Conservation (phyloP, 2,113 vertebrate genomes). For the Strigops habroptila region DNA sequence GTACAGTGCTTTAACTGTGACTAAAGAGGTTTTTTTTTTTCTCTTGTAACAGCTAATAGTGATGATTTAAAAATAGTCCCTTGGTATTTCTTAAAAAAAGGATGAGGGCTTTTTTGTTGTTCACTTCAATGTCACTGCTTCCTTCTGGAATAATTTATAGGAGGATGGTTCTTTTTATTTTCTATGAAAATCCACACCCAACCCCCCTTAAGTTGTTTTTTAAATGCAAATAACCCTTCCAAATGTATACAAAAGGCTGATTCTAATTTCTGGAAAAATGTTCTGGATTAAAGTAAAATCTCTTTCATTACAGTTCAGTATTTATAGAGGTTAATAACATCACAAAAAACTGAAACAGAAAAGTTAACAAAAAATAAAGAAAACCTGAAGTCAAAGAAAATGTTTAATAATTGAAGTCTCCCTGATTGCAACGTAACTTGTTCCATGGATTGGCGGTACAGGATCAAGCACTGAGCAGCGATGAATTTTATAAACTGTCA, state of each 20-base stretch:
- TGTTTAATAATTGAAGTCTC: background rate
- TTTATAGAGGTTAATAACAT: background rate
- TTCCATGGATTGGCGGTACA: background rate
- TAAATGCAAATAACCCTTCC: background rate
- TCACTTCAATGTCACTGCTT: background rate
- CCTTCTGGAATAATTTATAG: background rate
- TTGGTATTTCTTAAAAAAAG: background rate
- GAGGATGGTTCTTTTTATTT: background rate
- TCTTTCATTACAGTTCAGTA: background rate
- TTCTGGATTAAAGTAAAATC: background rate
- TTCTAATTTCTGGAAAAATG: background rate
- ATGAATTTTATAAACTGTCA: background rate
- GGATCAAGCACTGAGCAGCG: background rate
- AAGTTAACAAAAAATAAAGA: background rate
- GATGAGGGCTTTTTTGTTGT: background rate
- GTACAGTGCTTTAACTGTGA: background rate
- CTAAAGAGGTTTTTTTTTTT: background rate
- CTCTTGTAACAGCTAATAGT: background rate
- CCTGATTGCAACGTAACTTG: background rate
- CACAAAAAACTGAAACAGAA: background rate
- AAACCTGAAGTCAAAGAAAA: background rate
- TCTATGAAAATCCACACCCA: background rate
- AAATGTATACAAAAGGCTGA: background rate
- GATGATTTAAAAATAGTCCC: background rate
- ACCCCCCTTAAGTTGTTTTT: background rate